Conservation (phyloP, 2,797 vertebrate genomes). For the Harpagifer antarcticus region DNA sequence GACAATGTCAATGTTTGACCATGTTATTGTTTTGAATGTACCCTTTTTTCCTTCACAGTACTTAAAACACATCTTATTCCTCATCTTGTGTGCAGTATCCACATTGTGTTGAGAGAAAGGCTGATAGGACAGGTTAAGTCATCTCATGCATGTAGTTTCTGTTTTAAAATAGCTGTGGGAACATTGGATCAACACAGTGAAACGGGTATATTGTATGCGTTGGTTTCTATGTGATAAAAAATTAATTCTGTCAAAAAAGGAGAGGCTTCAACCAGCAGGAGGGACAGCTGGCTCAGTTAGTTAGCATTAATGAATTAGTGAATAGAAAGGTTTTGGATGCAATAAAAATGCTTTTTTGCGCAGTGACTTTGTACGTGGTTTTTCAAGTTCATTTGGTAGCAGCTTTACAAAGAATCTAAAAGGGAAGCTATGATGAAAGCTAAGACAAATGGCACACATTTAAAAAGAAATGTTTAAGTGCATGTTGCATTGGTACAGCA, state of each 20-base stretch:
- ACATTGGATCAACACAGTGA: neutral
- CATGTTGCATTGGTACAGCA: slow-evolving; percentile 10
- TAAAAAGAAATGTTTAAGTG: neutral
- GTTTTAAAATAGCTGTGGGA: neutral
- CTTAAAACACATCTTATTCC: slow-evolving; percentile 10
- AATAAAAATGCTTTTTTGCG: slow-evolving; percentile 4
- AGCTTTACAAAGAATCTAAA: slow-evolving; percentile 27
- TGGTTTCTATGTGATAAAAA: slow-evolving; percentile 9
- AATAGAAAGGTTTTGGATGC: slow-evolving; percentile 44
- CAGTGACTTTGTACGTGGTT: slow-evolving; percentile 11
- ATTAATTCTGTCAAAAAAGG: slow-evolving; percentile 1
- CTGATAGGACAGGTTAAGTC: neutral
- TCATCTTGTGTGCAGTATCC: neutral
- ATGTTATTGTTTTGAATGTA: slow-evolving; percentile 1
- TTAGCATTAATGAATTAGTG: slow-evolving; percentile 52
- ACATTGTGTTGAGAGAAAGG: neutral
- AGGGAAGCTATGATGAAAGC: slow-evolving; percentile 12
- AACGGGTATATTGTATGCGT: neutral
- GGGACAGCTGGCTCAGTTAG: slow-evolving; percentile 56
- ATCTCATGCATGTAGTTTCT: neutral
- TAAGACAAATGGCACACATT: slow-evolving; percentile 28
- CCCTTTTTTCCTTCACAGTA: slow-evolving; percentile 16
- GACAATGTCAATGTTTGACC: slow-evolving; percentile 48
- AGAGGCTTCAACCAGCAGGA: slow-evolving; percentile 10
- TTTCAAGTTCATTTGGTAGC: slow-evolving; percentile 30